Conservation (phyloP, 1,140 invertebrate genomes). For the Drosophila ogumai region DNA sequence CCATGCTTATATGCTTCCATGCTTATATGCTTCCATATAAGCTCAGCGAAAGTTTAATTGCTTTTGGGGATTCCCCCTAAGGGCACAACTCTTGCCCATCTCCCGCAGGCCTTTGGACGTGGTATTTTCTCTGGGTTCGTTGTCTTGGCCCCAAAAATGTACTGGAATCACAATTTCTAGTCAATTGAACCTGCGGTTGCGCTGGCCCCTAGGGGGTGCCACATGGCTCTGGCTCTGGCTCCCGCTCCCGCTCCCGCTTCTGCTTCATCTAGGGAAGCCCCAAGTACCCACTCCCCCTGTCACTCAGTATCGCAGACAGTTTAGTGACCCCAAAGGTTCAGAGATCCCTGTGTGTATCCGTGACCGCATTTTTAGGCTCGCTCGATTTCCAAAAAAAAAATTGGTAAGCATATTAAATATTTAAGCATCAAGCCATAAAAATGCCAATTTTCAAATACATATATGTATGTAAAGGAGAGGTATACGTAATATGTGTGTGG, state of each 20-base stretch:
- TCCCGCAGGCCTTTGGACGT: background rate
- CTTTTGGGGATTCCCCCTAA: slow-evolving; percentile 6
- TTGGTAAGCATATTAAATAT: slow-evolving; percentile 66
- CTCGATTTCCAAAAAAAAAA: slow-evolving; percentile 39
- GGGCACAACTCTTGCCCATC: background rate
- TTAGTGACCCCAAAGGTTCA: slow-evolving; percentile 33
- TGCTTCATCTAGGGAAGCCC: background rate
- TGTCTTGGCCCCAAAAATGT: slow-evolving; percentile 7
- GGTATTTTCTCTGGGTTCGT: slow-evolving; percentile 4
- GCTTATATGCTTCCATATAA: background rate
- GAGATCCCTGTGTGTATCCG: slow-evolving; percentile 11
- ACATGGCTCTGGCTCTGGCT: slow-evolving; percentile 1
- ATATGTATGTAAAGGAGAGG: background rate
- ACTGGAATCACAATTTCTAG: slow-evolving; percentile 45
- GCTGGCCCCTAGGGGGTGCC: slow-evolving; percentile 26
- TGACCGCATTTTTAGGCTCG: slow-evolving; percentile 18
- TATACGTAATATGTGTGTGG: background rate
- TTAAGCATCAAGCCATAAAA: slow-evolving; percentile 62
- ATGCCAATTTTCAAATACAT: slow-evolving; percentile 64
- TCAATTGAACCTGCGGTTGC: slow-evolving; percentile 42
- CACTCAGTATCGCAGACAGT: slow-evolving; percentile 27
- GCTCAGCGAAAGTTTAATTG: slow-evolving; percentile 24
- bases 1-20: background rate
- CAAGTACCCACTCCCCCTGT: background rate
- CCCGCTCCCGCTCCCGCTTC: background rate